phyloP scores from a whole-genome alignment of 2,888 invertebrate species.

The Himalopsyche kuldschensis region DNA sequence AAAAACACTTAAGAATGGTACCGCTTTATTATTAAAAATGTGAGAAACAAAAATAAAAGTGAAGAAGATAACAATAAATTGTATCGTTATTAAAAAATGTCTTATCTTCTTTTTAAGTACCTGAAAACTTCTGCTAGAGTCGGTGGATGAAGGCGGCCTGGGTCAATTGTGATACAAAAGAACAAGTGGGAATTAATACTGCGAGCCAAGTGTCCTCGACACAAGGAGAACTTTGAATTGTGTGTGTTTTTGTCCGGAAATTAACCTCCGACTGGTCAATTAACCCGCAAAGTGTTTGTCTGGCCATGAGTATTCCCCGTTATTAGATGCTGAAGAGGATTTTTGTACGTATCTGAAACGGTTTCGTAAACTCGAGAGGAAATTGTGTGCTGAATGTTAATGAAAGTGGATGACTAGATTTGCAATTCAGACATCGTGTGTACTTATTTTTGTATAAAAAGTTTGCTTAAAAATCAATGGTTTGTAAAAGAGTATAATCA shows the following conservation, averaged over 20 bases:
- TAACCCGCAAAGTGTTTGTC: conserved; percentile 30
- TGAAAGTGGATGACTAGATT: not conserved
- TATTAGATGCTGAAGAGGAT: conserved; percentile 1
- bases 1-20: too few species aligned
- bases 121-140: not conserved
- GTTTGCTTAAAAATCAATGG: too few species aligned
- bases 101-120: too few species aligned
- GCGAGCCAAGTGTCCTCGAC: conserved; percentile 9
- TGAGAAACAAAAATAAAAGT: too few species aligned
- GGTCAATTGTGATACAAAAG: conserved; percentile 14
- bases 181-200: conserved; percentile 4
- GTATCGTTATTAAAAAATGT: too few species aligned
- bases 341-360: not conserved
- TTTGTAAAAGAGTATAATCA: too few species aligned
- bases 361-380: not conserved
- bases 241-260: conserved; percentile 32
- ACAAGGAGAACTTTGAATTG: not conserved
- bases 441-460: too few species aligned
- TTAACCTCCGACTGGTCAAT: conserved; percentile 32
- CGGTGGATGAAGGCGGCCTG: not conserved
- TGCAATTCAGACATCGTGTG: too few species aligned
- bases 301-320: not conserved
- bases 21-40: too few species aligned
- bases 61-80: too few species aligned
- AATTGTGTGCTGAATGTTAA: not conserved